Evolutionary conservation across 2,888 invertebrate genomes (phyloP).

Genomic region (Parascotia fuliginaria): DNA sequence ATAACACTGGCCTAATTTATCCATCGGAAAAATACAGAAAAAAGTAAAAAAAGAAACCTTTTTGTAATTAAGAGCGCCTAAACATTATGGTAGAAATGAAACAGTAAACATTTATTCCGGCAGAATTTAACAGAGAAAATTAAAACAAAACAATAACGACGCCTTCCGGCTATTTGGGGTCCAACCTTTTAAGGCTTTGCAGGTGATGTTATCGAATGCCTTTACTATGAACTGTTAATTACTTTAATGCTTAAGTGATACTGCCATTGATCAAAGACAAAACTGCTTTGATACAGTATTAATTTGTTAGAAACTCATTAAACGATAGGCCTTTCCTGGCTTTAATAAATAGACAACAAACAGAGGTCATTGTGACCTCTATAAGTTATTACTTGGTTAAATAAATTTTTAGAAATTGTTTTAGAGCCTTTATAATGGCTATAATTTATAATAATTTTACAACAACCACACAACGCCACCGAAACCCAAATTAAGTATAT

Average conservation of each 20-base stretch:
- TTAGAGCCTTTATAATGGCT: too few species aligned
- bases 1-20: not conserved
- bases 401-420: too few species aligned
- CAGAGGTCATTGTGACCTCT: too few species aligned
- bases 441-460: too few species aligned
- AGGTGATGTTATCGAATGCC: conserved; percentile 4
- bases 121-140: conserved; percentile 10
- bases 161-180: not conserved
- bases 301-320: too few species aligned
- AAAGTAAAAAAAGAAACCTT: not conserved
- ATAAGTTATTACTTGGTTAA: too few species aligned
- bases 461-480: too few species aligned
- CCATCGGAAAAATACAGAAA: not conserved
- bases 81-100: not conserved
- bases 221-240: not conserved
- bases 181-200: not conserved
- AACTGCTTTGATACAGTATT: not conserved
- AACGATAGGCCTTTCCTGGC: too few species aligned
- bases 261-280: not conserved
- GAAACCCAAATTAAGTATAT: too few species aligned
- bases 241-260: not conserved
- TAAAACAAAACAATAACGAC: conserved; percentile 11
- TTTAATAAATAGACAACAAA: too few species aligned
- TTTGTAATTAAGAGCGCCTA: conserved; percentile 2
- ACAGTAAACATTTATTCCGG: conserved; percentile 9